phyloP scores from a whole-genome alignment of 2,888 invertebrate species.

The Creontiades dilutus region DNA sequence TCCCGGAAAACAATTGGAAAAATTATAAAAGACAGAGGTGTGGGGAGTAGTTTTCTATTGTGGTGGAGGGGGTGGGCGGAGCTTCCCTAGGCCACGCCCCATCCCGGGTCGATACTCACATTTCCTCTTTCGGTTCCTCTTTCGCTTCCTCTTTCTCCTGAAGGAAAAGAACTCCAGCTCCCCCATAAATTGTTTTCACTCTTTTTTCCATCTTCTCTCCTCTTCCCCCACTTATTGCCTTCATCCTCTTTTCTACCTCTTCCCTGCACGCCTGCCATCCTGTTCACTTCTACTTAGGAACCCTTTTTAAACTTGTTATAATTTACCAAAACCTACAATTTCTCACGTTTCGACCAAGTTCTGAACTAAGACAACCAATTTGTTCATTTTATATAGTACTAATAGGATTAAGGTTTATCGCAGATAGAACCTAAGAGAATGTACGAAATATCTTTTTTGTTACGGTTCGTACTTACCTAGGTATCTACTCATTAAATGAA shows the following conservation, averaged over 20 bases:
- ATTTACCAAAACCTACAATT: too few species aligned
- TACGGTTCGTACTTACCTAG: too few species aligned
- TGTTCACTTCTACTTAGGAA: not conserved
- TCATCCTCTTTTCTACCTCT: not conserved
- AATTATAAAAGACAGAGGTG: conserved; percentile 73
- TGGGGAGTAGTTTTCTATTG: conserved; percentile 72
- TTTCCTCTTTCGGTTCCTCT: conserved; percentile 55
- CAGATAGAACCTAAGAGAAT: too few species aligned
- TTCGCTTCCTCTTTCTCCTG: conserved; percentile 56
- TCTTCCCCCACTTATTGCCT: not conserved
- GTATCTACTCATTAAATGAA: too few species aligned
- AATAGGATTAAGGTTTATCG: too few species aligned
- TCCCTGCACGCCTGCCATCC: conserved; percentile 8
- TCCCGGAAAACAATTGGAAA: conserved; percentile 74
- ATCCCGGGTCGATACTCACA: conserved; percentile 35
- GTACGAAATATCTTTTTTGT: too few species aligned
- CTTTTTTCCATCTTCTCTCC: conserved; percentile 58
- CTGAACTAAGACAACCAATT: too few species aligned
- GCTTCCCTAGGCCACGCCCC: conserved; percentile 67
- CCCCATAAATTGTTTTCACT: conserved; percentile 74
- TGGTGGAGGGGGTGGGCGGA: conserved; percentile 71
- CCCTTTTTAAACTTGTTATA: too few species aligned
- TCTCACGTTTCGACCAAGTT: too few species aligned
- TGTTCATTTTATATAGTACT: too few species aligned
- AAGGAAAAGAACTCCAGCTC: conserved; percentile 61